A percentile compares a stretch with the other conserved stretches of the same genome.
These are phyloP conservation scores for Lasioglossum oenotherae DNA, from an alignment of 2,888 invertebrate genomes.

Conservation along the genomic window DNA sequence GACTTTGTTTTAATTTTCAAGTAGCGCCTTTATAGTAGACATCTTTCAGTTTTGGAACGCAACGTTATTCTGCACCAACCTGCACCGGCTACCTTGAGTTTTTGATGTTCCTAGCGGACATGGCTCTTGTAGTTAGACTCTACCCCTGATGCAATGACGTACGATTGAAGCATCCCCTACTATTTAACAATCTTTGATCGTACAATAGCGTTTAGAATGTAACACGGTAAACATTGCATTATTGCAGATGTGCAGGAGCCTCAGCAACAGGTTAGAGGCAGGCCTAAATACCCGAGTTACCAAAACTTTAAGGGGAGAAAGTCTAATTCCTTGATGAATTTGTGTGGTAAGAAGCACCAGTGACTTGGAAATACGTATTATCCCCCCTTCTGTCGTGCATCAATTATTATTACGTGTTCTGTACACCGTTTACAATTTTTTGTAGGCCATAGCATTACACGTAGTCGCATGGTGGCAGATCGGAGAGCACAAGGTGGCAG, in stretches of 20 bases:
- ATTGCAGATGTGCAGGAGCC: constrained; percentile 94
- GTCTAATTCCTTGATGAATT: constrained; percentile 97
- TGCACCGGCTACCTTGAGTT: constrained; percentile 78
- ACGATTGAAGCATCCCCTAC: constrained; percentile 75
- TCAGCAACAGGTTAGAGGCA: constrained; percentile 91
- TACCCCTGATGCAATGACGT: constrained; percentile 70
- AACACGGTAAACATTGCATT: constrained; percentile 87
- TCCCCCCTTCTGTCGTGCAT: constrained; percentile 72
- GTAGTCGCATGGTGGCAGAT: constrained; percentile 83
- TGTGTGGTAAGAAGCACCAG: constrained; percentile 94
- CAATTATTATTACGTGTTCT: constrained; percentile 67
- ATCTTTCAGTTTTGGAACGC: constrained; percentile 79
- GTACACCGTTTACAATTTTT: constrained; percentile 58
- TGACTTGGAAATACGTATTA: constrained; percentile 80
- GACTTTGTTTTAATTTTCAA: constrained; percentile 58
- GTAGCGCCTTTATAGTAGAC: constrained; percentile 76
- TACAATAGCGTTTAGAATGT: constrained; percentile 80
- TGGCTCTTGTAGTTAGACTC: constrained; percentile 79
- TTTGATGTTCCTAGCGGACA: constrained; percentile 73
- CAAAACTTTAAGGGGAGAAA: constrained; percentile 96
- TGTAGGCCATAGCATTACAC: constrained; percentile 67
- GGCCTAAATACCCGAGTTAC: constrained; percentile 93
- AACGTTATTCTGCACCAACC: constrained; percentile 81
- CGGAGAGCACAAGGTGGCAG: constrained; percentile 78
- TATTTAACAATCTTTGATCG: constrained; percentile 65